phyloP scores from a whole-genome alignment of 2,113 vertebrate genomes.

The Onychostruthus taczanowskii region DNA sequence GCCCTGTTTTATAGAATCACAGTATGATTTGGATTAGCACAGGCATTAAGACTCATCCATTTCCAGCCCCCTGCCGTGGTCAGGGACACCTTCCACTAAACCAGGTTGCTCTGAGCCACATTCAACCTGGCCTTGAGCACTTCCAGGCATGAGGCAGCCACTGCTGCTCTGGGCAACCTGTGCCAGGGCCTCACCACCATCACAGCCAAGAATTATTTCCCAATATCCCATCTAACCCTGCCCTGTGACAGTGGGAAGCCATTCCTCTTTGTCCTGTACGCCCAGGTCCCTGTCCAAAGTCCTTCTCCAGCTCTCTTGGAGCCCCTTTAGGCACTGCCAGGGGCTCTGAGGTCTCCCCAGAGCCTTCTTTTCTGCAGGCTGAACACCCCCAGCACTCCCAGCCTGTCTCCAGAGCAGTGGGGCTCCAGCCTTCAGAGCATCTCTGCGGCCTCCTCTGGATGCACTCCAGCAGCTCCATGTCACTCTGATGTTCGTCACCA shows the following conservation, averaged over 20 bases:
- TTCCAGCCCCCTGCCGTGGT: neutral
- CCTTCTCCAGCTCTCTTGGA: neutral
- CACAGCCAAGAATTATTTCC: neutral
- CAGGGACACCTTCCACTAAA: neutral
- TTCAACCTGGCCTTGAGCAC: neutral
- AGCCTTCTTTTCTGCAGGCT: neutral
- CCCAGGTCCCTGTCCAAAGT: neutral
- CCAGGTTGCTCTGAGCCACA: rapidly evolving
- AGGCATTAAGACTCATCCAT: too few species aligned
- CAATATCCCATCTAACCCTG: too few species aligned
- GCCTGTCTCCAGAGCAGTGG: neutral
- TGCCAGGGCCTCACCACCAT: neutral
- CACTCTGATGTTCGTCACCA: neutral
- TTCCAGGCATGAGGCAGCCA: neutral
- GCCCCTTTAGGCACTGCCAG: neutral
- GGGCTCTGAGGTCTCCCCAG: neutral
- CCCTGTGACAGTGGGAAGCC: neutral
- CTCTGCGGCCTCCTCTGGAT: neutral
- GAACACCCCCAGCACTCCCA: neutral
- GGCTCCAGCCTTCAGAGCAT: neutral
- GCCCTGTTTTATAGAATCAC: neutral
- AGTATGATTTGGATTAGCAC: neutral
- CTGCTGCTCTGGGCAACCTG: neutral
- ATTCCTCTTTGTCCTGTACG: neutral
- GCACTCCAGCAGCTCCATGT: neutral